These are phyloP conservation scores for Corydoras sp. DNA, from an alignment of 2,113 vertebrate genomes.

Conservation along the genomic window DNA sequence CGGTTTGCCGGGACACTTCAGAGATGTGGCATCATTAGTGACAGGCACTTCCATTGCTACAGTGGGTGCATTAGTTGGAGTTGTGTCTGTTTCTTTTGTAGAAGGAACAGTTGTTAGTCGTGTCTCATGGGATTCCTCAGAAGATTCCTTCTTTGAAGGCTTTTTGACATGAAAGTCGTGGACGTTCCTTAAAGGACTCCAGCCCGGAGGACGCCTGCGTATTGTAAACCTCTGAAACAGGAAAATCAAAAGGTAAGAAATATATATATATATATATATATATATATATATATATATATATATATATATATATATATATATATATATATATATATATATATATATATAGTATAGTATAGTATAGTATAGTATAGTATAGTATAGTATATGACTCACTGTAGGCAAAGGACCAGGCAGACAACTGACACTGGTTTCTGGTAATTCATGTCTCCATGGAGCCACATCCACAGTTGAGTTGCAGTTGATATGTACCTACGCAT, in stretches of 20 bases:
- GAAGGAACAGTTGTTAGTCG: constrained; percentile 15
- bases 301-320: too few species aligned
- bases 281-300: too few species aligned
- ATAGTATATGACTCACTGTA: constrained; percentile 42
- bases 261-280: background rate
- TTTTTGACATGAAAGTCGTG: background rate
- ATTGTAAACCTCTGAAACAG: background rate
- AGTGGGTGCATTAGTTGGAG: constrained; percentile 26
- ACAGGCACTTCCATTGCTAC: background rate
- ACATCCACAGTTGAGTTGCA: constrained; percentile 69
- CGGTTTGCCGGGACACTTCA: constrained; percentile 78
- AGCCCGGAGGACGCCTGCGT: constrained; percentile 63
- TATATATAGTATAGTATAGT: too few species aligned
- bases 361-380: too few species aligned
- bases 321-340: too few species aligned
- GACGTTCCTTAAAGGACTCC: constrained; percentile 60
- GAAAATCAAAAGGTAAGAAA: background rate
- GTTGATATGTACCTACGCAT: constrained; percentile 61
- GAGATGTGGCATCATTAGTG: background rate
- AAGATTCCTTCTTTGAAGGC: constrained; percentile 44
- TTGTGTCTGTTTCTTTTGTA: background rate
- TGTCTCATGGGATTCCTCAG: constrained; percentile 61
- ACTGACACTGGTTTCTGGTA: constrained; percentile 47
- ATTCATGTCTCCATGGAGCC: constrained; percentile 62
- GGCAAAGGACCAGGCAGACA: constrained; percentile 53